Evolutionary conservation across 2,888 invertebrate genomes (phyloP), one percentile per base, ranked within the genome.

Genomic region (Habroteleia sp.): DNA sequence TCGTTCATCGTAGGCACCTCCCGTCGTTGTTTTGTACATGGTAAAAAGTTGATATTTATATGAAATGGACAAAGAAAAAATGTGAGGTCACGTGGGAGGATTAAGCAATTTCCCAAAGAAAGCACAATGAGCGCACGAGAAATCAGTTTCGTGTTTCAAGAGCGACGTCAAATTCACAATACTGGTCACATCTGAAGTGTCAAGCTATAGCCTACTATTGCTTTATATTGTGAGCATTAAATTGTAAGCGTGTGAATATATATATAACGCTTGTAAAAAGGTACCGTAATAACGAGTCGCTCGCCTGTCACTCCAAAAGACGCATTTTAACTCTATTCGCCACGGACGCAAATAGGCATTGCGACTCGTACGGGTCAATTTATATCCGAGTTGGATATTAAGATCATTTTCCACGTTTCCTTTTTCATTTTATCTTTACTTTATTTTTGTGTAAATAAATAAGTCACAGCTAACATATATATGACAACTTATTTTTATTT

Each of bases 241-340:
- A 69, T 66, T 41, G 73, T 52, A 66, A 75, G 74, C 66, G 75
- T 74, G 75, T 79, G 77, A 80, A 78, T 77, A n/a, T n/a, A n/a
- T n/a, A n/a, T n/a, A 71, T 74, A 54, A 46, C 60, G 69, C 62
- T 39, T 23, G 35, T 68, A 73, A 71, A 62, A 76, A 71, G 54
- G 62, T 66, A 74, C 77, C 74, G 69, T n/a, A n/a, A n/a, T 75
- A 77, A 77, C 68, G 62, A 77, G 75, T 46, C 65, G 39, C 52
- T 48, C 42, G 62, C 23, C 63, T 48, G 77, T 78, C 75, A 74
- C 58, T 65, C 65, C 52, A 17, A 69, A 44, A 69, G 72, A 77
- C 66, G 69, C 77, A 73, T 65, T 68, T 60, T 37, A 68, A 76
- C 68, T 76, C 71, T 73, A 66, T 77, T 78, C 69, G 68, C 48